These are phyloP conservation scores for Rhopalosiphum maidis DNA, from an alignment of 1,140 invertebrate genomes.

Conservation along the genomic window DNA sequence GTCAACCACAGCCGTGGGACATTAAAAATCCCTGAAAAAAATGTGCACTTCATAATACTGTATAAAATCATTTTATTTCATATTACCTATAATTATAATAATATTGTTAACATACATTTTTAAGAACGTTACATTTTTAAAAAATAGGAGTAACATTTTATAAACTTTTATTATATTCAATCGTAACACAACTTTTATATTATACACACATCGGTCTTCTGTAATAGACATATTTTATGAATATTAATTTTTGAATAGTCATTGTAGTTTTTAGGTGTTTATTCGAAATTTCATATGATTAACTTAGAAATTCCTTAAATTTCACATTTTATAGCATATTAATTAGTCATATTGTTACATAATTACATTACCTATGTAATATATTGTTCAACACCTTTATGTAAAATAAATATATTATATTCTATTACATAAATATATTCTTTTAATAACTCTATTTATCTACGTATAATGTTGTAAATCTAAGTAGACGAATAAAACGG, in stretches of 20 bases:
- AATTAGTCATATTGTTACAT: background rate
- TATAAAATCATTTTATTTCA: too few relatives aligned
- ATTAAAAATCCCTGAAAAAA: background rate
- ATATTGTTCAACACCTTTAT: background rate
- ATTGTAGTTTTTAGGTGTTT: background rate
- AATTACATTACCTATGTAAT: background rate
- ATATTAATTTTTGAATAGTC: background rate
- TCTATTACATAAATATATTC: background rate
- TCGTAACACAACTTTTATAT: background rate
- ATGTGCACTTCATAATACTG: background rate
- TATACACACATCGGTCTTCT: background rate
- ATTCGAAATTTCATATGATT: background rate
- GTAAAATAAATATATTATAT: background rate
- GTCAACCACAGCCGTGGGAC: background rate
- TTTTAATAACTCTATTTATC: background rate
- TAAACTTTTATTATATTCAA: background rate
- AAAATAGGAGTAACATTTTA: background rate
- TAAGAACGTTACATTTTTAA: background rate
- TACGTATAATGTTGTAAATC: background rate
- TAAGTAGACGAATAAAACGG: background rate
- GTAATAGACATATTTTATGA: background rate
- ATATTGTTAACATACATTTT: background rate
- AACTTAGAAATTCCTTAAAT: background rate
- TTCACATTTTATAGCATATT: background rate
- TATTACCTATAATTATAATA: background rate